phyloP scores from a whole-genome alignment of 37 sponge, comb jelly and placozoan genomes.

The Cladorhizidae sp. region DNA sequence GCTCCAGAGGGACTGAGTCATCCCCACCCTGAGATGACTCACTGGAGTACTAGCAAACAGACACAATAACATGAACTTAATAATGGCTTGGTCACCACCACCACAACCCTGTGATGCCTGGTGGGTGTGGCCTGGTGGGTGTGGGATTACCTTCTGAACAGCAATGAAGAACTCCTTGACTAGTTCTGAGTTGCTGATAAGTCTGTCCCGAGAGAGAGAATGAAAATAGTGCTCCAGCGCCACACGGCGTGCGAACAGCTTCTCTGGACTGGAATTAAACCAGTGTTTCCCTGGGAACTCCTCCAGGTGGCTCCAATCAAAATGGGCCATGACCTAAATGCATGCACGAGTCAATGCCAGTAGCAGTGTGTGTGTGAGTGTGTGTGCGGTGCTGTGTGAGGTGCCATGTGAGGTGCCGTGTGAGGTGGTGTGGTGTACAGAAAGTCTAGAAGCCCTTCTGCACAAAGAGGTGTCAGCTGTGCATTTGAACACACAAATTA shows the following conservation, averaged over 20 bases:
- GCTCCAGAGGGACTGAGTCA: constrained; percentile 8
- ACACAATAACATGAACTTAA: background rate
- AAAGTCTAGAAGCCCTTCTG: too few relatives aligned
- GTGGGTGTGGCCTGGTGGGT: background rate
- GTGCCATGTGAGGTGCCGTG: too few relatives aligned
- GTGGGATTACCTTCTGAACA: constrained; percentile 34
- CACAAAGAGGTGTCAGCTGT: too few relatives aligned
- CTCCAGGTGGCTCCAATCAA: constrained; percentile 19
- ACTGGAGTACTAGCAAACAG: constrained; percentile 32
- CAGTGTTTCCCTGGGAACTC: constrained; percentile 44
- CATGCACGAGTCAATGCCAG: background rate
- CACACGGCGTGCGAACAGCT: constrained; percentile 32
- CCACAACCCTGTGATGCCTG: background rate
- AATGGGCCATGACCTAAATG: constrained; percentile 34
- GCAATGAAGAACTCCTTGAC: constrained; percentile 66
- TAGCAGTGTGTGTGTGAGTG: too few relatives aligned
- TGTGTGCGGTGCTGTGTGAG: too few relatives aligned
- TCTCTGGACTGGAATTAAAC: constrained; percentile 2
- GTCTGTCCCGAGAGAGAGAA: constrained; percentile 39
- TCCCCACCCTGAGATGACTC: background rate
- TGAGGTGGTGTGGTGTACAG: too few relatives aligned
- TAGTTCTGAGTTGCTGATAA: constrained; percentile 31
- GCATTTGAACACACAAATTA: too few relatives aligned
- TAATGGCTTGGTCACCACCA: background rate
- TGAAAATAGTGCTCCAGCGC: constrained; percentile 48